These are phyloP conservation scores for Erythrocercus mccallii DNA, from an alignment of 2,113 vertebrate species.

Conservation along the genomic window DNA sequence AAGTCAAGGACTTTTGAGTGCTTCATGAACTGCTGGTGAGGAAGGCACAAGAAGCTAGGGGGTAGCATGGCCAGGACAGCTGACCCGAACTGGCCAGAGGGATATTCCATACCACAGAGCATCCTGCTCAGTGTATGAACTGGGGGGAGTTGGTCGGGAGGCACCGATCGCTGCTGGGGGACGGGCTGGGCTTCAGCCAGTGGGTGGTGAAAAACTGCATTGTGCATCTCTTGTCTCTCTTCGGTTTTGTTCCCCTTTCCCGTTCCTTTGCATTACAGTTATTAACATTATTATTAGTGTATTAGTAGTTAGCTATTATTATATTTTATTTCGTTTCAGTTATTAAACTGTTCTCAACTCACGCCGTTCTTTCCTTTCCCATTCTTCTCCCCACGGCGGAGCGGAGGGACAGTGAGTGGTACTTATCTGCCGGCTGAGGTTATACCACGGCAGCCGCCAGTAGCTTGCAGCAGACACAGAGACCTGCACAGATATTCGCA, in stretches of 20 bases:
- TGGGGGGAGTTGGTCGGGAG: background rate
- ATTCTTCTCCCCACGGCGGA: background rate
- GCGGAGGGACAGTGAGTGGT: background rate
- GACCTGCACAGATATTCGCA: background rate
- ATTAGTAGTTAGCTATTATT: background rate
- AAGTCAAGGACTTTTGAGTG: background rate
- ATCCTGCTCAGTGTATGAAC: background rate
- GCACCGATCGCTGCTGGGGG: background rate
- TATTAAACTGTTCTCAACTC: background rate
- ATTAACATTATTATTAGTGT: background rate
- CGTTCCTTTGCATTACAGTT: background rate
- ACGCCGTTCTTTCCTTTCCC: background rate
- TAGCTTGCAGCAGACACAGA: fast-evolving
- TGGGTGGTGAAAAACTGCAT: background rate
- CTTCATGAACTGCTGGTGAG: background rate
- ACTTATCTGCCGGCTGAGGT: background rate
- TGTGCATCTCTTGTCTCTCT: background rate
- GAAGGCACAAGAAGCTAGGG: too few relatives aligned
- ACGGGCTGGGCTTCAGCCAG: background rate
- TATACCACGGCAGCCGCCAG: background rate
- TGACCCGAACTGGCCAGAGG: background rate
- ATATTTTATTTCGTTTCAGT: background rate
- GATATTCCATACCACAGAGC: background rate
- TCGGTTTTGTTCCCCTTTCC: background rate
- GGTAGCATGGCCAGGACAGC: fast-evolving